Conservation (phyloP, 2,888 invertebrate genomes). For the Drosophila formosana region DNA sequence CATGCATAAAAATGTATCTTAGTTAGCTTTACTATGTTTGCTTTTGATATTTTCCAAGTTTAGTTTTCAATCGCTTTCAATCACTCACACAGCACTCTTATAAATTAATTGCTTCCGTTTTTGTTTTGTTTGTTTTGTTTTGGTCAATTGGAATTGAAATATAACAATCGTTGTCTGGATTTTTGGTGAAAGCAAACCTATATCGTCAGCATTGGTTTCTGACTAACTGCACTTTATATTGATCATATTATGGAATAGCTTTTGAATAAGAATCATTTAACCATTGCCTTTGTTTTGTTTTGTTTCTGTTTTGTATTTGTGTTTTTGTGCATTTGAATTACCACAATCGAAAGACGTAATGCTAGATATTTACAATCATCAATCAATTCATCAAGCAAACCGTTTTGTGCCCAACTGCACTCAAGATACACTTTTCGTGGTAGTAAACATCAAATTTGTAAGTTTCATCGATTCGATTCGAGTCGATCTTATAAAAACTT, state of each 20-base stretch:
- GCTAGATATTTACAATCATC: conserved; percentile 46
- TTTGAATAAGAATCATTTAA: conserved; percentile 15
- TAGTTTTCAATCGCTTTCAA: conserved; percentile 5
- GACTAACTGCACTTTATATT: conserved; percentile 17
- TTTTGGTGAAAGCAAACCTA: conserved; percentile 15
- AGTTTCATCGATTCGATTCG: conserved; percentile 23
- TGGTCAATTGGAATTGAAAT: conserved; percentile 43
- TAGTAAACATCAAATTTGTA: conserved; percentile 20
- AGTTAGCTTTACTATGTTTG: conserved; percentile 49
- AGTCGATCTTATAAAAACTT: conserved; percentile 50
- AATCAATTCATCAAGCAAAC: conserved; percentile 27
- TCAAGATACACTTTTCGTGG: conserved; percentile 3
- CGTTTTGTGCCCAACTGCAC: neutral
- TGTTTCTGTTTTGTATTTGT: neutral
- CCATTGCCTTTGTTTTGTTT: neutral
- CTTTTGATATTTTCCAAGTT: conserved; percentile 42
- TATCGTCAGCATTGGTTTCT: neutral
- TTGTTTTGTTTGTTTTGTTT: conserved; percentile 11
- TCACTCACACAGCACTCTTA: conserved; percentile 33
- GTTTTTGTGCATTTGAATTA: conserved; percentile 41
- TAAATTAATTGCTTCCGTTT: conserved; percentile 34
- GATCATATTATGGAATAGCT: conserved; percentile 13
- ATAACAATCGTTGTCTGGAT: conserved; percentile 30
- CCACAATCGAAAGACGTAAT: conserved; percentile 34
- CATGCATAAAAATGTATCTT: conserved; percentile 71